Conservation (phyloP, 2,113 vertebrate genomes). For the Cyanoramphus novaezelandiae region DNA sequence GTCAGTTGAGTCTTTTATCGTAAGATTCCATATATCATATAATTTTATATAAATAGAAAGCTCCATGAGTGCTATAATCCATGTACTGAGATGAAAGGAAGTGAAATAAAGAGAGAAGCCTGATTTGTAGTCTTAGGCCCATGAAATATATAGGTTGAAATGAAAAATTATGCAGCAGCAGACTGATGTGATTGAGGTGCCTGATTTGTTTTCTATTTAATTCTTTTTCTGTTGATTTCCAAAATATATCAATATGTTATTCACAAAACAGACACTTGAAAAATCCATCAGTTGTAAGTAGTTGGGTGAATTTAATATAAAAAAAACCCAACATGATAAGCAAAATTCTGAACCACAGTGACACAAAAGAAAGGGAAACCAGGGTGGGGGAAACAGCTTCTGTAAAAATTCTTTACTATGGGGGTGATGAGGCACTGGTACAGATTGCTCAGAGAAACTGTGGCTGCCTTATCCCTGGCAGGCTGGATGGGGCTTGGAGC, state of each 20-base stretch:
- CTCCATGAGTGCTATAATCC: background rate
- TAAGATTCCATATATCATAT: background rate
- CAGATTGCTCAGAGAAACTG: background rate
- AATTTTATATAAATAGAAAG: conserved; percentile 10
- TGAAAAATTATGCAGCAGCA: background rate
- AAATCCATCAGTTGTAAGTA: background rate
- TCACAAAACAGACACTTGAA: background rate
- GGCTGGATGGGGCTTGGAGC: background rate
- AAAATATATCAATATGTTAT: background rate
- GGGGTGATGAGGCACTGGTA: background rate
- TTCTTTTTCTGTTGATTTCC: background rate
- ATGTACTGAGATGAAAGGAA: background rate
- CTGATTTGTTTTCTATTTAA: background rate
- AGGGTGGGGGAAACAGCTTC: fast-evolving
- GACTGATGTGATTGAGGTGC: background rate
- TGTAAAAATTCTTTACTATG: background rate
- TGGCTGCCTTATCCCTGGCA: background rate
- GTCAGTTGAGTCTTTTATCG: background rate
- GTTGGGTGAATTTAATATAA: background rate
- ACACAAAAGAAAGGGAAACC: background rate
- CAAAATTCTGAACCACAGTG: background rate
- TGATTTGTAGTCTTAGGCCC: background rate
- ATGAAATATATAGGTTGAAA: background rate
- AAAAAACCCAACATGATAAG: background rate
- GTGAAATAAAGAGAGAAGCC: background rate